phyloP scores from a whole-genome alignment of 1,140 invertebrate species.

The Phymorhynchus buccinoides region DNA sequence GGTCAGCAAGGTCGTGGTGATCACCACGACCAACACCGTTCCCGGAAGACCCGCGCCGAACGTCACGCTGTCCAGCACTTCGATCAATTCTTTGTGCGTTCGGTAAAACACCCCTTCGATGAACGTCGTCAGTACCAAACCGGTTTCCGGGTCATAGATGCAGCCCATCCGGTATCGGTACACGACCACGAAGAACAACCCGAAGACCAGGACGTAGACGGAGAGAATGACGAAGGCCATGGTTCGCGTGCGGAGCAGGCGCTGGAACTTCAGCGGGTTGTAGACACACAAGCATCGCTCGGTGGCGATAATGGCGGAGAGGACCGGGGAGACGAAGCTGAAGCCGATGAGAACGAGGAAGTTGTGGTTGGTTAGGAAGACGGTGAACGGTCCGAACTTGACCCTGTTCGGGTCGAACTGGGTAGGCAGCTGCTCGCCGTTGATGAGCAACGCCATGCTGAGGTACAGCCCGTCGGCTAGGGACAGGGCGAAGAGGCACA shows the following conservation, averaged over 20 bases:
- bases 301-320: background rate
- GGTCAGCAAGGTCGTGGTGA: background rate
- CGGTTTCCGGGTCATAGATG: background rate
- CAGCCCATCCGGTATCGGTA: background rate
- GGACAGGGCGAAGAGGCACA: background rate
- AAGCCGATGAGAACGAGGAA: background rate
- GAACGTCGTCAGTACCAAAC: background rate
- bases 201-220: background rate
- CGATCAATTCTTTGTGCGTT: background rate
- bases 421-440: background rate
- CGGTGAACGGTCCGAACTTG: background rate
- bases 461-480: background rate
- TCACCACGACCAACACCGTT: background rate
- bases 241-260: background rate
- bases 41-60: no score
- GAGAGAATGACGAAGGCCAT: background rate
- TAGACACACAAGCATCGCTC: background rate
- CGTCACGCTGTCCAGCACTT: background rate
- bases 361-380: background rate
- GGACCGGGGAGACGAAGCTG: background rate
- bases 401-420: background rate
- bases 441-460: background rate
- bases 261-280: background rate
- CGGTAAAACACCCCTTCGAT: background rate
- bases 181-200: background rate